Evolutionary conservation across 2,113 vertebrate species (phyloP).

Genomic region (Laticauda laticaudata): DNA sequence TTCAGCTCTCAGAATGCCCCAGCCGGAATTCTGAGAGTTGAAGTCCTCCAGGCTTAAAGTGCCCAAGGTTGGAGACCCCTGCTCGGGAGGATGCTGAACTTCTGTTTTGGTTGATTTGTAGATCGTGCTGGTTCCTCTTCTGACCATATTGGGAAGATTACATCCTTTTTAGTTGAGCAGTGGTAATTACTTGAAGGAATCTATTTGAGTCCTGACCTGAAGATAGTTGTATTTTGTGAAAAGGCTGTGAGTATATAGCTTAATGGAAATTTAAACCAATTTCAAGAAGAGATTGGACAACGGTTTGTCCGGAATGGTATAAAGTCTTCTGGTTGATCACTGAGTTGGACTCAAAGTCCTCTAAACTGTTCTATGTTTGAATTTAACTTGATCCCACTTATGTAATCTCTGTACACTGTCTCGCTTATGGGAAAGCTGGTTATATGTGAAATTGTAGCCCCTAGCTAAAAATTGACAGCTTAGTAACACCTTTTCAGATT

Average conservation of each 20-base stretch:
- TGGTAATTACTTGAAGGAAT: not conserved
- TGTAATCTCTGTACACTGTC: not conserved
- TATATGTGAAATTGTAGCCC: not conserved
- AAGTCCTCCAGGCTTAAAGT: too few relatives aligned
- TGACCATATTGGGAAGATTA: not conserved
- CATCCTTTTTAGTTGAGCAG: not conserved
- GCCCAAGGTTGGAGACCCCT: too few relatives aligned
- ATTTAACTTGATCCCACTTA: not conserved
- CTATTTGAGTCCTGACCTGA: not conserved
- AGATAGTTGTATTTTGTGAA: not conserved
- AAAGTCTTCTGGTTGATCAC: not conserved
- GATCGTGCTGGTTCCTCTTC: not conserved
- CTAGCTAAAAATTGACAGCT: not conserved
- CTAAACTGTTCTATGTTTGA: not conserved
- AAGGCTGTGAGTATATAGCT: not conserved
- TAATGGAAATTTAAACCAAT: not conserved
- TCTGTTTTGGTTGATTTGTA: not conserved
- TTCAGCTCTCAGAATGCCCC: too few relatives aligned
- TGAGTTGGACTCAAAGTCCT: not conserved
- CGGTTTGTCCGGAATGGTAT: not conserved
- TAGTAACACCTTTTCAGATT: not conserved
- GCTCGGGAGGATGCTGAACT: not conserved
- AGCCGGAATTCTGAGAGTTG: too few relatives aligned
- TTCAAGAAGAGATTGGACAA: not conserved
- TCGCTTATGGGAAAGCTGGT: not conserved